Evolutionary conservation across 1,140 invertebrate species (phyloP).

Genomic region (Cydia strobilella): DNA sequence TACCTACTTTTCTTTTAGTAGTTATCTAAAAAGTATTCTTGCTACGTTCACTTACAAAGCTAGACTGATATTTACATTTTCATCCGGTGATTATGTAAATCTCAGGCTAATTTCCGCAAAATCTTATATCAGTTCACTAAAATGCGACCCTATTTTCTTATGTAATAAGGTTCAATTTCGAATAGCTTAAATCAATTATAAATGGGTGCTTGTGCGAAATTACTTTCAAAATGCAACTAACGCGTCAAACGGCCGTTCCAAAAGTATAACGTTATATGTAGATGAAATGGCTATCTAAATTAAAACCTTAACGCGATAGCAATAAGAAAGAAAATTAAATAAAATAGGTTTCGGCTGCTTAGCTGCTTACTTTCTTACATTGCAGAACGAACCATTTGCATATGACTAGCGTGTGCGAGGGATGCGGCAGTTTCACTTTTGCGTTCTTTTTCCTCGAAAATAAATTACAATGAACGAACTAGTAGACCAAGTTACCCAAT

Average conservation of each 20-base stretch:
- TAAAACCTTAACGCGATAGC: not conserved
- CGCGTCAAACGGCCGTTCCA: not conserved
- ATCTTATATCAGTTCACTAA: not conserved
- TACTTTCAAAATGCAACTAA: constrained; percentile 10
- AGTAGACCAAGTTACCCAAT: not conserved
- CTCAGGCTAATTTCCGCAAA: not conserved
- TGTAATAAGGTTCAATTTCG: not conserved
- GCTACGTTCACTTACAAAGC: not conserved
- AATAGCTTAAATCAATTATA: not conserved
- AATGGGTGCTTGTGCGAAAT: not conserved
- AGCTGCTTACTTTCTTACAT: not conserved
- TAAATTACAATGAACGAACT: not conserved
- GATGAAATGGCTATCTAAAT: not conserved
- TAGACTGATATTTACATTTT: not conserved
- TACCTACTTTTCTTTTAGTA: not conserved
- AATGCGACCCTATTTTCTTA: not conserved
- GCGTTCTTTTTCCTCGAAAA: not conserved
- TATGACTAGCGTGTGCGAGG: constrained; percentile 7
- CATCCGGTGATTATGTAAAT: not conserved
- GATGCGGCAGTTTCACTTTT: constrained; percentile 2
- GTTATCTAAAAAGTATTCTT: not conserved
- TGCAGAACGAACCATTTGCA: not conserved
- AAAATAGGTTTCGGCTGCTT: not conserved
- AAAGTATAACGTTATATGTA: not conserved
- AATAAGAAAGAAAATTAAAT: not conserved